Base-by-base conservation (phyloP, 2,113 vertebrate genomes). In the Prionailurus bengalensis region DNA sequence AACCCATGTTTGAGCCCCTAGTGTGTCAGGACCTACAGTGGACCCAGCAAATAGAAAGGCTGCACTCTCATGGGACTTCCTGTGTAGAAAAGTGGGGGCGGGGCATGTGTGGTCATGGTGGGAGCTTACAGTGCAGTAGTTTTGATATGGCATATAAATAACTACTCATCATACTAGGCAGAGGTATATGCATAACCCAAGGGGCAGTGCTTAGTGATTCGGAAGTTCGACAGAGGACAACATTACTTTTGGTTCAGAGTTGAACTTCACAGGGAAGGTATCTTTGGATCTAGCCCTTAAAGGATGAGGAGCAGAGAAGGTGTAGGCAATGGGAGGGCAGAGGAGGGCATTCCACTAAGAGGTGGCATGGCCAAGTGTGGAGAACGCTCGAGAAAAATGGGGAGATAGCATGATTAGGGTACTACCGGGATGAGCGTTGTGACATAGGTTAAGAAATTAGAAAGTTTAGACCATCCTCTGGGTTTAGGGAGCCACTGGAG, bases 101-200 rank as follows among this genome's bases (percentile, higher is more conserved):
- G 3, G 3, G 19, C 3, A 7, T 48, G 45, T 16, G 31, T 6
- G 4, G 61, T 45, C 36, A 33, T 1, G 6, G 11, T 11, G 2
- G 11, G 21, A 55, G 29, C 79, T 71, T 27, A n/a, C 31, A 27
- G 42, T 5, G 6, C n/a, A 4, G 4, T 42, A 19, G n/a, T 17
- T 55, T 9, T 36, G 33, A 51, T 8, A 31, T 5, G 36, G 53
- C 33, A 14, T 21, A n/a, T 23, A 13, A 42, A 31, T 29, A 23
- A 21, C n/a, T 5, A 23, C 16, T 58, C 4, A 19, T 19, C 53
- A 3, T 11, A 23, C 0, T 15, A 84, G 27, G 33, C 19, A 55
- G 63, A 42, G 55, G 51, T 53, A 36, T 39, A 80, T 70, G 25
- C 17, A 27, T 42, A 39, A 58, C 21, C 36, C 55, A 21, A 65